phyloP scores from a whole-genome alignment of 2,888 invertebrate genomes.

The Coelopa pilipes region DNA sequence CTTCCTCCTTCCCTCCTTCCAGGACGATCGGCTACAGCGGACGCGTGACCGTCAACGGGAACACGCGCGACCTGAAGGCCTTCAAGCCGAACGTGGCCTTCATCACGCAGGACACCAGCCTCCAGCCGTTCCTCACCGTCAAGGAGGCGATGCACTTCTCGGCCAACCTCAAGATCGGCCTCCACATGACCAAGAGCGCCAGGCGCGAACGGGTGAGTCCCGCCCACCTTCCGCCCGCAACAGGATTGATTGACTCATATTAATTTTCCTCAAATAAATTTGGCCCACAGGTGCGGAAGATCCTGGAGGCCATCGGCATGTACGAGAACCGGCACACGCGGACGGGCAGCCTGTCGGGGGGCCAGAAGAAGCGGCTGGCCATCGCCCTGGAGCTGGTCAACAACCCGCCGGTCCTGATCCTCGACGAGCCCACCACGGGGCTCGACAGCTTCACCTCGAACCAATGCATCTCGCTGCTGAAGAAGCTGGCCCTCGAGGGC shows the following conservation, averaged over 20 bases:
- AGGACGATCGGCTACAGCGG: slow-evolving; percentile 71
- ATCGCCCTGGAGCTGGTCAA: slow-evolving; percentile 91
- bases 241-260: no score
- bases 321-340: slow-evolving; percentile 74
- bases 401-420: slow-evolving; percentile 91
- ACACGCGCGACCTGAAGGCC: slow-evolving; percentile 72
- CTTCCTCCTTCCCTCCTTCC: slow-evolving; percentile 25
- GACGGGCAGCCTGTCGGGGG: slow-evolving; percentile 83
- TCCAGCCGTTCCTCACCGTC: slow-evolving; percentile 86
- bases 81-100: slow-evolving; percentile 85
- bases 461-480: slow-evolving; percentile 83
- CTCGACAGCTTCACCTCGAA: slow-evolving; percentile 84
- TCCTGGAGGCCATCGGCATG: slow-evolving; percentile 81
- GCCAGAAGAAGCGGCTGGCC: slow-evolving; percentile 88
- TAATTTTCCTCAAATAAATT: background rate
- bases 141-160: slow-evolving; percentile 87
- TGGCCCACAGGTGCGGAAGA: slow-evolving; percentile 76
- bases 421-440: slow-evolving; percentile 94
- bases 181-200: slow-evolving; percentile 71
- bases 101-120: slow-evolving; percentile 87
- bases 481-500: slow-evolving; percentile 83
- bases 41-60: slow-evolving; percentile 78
- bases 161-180: slow-evolving; percentile 85
- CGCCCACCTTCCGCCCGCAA: no score
- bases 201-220: slow-evolving; percentile 75